Base-by-base conservation (phyloP, 2,888 invertebrate genomes). In the Molanna angustata region DNA sequence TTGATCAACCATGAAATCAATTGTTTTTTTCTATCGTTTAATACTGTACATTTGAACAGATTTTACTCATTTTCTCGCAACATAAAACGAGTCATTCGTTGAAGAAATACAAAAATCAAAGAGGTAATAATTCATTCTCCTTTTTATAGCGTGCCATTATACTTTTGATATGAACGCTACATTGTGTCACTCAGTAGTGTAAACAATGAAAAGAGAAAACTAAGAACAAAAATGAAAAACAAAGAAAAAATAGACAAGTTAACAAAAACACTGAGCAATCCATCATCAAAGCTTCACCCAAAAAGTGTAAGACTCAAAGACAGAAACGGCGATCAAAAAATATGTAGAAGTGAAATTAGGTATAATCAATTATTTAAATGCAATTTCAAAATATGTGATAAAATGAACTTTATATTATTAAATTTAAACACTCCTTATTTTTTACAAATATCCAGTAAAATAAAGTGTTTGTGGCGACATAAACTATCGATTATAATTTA, bases 241-340 rank as follows among this genome's bases (percentile, higher is more conserved):
- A 45, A 40, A 31, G 51, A 32, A 16, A 37, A 9, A 16, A 48
- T 49, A 20, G 19, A 40, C 18, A 39, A 43, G 39, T 21, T 33
- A 17, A 33, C 20, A 4, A 48, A 53, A 37, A 42, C 35, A n/a
- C 44, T 35, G 3, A 54, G 45, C 21, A 49, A 45, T 19, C 49
- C 14, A 7, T 52, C 42, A 6, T 49, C 41, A 47, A 50, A 49
- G 9, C 54, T 52, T 7, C 54, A 57, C 44, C 57, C 57, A 3
- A 57, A 57, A 18, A 57, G 57, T 46, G 57, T 57, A 2, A 35
- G 57, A 40, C 54, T 57, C 31, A 57, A 57, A 46, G 21, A n/a
- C 9, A 17, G 14, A n/a, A 32, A 19, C 18, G 7, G 4, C 18
- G 33, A 45, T 2, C 14, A 19, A 45, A 18, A 16, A 11, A 1